These are phyloP conservation scores for Lycorma delicatula DNA, from an alignment of 1,140 invertebrate genomes.

Conservation along the genomic window DNA sequence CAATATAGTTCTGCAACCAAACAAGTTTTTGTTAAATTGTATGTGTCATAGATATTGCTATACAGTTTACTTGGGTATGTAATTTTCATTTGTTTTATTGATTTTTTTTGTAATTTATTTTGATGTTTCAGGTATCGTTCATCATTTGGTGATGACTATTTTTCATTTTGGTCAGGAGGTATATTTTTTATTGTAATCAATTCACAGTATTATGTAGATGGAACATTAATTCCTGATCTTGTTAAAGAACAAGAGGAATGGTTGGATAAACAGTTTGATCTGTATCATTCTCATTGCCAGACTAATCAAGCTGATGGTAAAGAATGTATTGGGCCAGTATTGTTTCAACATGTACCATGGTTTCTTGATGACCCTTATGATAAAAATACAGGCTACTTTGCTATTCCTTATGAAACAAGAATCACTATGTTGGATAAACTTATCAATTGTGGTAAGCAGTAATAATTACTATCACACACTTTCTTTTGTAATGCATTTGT, in stretches of 20 bases:
- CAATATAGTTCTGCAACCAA: too few species aligned
- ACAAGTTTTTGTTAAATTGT: too few species aligned
- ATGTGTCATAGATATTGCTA: too few species aligned
- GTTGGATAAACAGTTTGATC: constrained; percentile 36
- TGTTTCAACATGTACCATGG: constrained; percentile 50
- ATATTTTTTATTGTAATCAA: constrained; percentile 48
- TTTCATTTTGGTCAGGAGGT: constrained; percentile 45
- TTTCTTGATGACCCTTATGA: constrained; percentile 41
- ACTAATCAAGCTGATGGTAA: constrained; percentile 15
- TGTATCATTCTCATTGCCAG: too few species aligned
- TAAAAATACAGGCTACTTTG: constrained; percentile 39
- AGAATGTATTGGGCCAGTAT: constrained; percentile 33
- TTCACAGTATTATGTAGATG: constrained; percentile 42
- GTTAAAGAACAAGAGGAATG: constrained; percentile 40
- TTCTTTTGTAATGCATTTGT: too few species aligned
- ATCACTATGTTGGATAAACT: constrained; percentile 40
- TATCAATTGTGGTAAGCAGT: constrained; percentile 34
- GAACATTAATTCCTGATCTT: constrained; percentile 31
- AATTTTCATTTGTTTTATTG: too few species aligned
- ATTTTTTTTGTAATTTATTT: too few species aligned
- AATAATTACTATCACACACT: too few species aligned
- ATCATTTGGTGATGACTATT: constrained; percentile 48
- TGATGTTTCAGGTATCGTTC: constrained; percentile 33
- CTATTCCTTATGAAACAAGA: constrained; percentile 35
- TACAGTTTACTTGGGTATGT: too few species aligned